Evolutionary conservation across 1,140 invertebrate species (phyloP).

Genomic region (Bombus huntii): DNA sequence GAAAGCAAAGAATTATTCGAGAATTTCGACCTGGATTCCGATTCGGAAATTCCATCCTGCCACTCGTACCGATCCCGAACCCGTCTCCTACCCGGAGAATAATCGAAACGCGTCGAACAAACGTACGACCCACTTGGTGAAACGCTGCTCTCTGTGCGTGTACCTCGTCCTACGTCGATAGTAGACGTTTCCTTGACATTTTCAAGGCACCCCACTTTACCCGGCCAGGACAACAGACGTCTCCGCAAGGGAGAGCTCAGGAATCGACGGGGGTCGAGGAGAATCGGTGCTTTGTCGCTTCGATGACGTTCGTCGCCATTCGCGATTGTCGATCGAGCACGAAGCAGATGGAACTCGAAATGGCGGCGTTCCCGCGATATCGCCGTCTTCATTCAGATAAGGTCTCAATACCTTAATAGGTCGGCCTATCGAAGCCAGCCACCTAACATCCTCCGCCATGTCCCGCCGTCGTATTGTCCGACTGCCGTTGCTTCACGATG

Average conservation of each 20-base stretch:
- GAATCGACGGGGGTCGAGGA: neutral
- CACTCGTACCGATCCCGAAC: neutral
- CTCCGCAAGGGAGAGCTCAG: neutral
- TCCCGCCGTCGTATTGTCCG: slow-evolving; percentile 28
- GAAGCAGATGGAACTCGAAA: slow-evolving; percentile 60
- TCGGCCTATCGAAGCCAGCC: slow-evolving; percentile 54
- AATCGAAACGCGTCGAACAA: neutral
- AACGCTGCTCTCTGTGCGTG: neutral
- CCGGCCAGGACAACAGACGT: neutral
- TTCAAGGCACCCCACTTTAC: neutral
- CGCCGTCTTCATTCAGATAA: slow-evolving; percentile 78
- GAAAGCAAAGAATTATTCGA: neutral
- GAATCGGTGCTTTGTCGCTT: slow-evolving; percentile 44
- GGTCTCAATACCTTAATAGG: slow-evolving; percentile 74
- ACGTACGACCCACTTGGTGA: neutral
- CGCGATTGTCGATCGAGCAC: slow-evolving; percentile 34
- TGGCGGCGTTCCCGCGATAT: slow-evolving; percentile 57
- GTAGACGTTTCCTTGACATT: slow-evolving; percentile 10
- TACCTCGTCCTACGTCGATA: neutral
- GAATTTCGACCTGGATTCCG: neutral
- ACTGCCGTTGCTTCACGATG: slow-evolving; percentile 1
- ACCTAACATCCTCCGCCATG: slow-evolving; percentile 55
- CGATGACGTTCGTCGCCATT: slow-evolving; percentile 32
- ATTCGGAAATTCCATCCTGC: neutral
- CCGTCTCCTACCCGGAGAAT: neutral